These are phyloP conservation scores for Xiphophorus hellerii DNA, from an alignment of 2,113 vertebrate genomes.

Conservation along the genomic window DNA sequence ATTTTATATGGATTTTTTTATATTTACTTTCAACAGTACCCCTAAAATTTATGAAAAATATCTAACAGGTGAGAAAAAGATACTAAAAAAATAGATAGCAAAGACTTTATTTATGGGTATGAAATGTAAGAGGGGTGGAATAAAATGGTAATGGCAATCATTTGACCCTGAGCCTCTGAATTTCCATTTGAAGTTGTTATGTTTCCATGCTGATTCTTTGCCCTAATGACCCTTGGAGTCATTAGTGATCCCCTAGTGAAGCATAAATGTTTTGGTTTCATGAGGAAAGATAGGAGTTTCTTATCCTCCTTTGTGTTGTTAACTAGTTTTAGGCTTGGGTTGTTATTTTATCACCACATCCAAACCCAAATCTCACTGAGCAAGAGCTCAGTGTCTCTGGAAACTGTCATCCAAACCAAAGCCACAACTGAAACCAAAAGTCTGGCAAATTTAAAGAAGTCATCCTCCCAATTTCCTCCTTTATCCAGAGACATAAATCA, in stretches of 20 bases:
- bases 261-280: background rate
- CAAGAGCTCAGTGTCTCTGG: conserved; percentile 17
- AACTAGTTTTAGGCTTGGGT: background rate
- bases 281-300: background rate
- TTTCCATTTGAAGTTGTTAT: background rate
- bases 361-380: conserved; percentile 28
- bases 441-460: conserved; percentile 42
- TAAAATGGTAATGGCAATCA: background rate
- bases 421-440: conserved; percentile 45
- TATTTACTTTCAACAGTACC: too few species aligned
- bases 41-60: too few species aligned
- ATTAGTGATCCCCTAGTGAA: background rate
- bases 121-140: background rate
- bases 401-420: conserved; percentile 27
- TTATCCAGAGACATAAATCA: conserved; percentile 45
- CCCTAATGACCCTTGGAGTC: background rate
- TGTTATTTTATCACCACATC: conserved; percentile 14
- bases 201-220: background rate
- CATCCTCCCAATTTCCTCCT: conserved; percentile 35
- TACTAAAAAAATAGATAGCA: too few species aligned
- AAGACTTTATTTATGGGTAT: background rate
- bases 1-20: too few species aligned
- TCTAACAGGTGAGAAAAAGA: too few species aligned
- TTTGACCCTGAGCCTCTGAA: background rate
- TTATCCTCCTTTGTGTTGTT: background rate